Evolutionary conservation across 2,113 vertebrate species (phyloP).

Genomic region (Pipa parva): DNA sequence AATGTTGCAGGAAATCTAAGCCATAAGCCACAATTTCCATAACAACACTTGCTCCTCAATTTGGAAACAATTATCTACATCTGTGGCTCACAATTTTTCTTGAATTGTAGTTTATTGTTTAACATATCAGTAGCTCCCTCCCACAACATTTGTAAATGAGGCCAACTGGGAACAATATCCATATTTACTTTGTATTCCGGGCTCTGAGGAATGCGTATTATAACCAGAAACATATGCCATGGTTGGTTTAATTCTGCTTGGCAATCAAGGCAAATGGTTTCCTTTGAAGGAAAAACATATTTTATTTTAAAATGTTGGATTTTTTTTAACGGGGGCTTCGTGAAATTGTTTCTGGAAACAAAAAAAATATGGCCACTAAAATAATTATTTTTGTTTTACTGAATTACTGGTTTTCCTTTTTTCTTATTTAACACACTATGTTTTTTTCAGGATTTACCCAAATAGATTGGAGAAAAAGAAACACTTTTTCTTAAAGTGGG

Average conservation of each 20-base stretch:
- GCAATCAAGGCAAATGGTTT: constrained; percentile 71
- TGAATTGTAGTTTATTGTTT: constrained; percentile 87
- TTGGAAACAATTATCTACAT: constrained; percentile 90
- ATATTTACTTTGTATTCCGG: constrained; percentile 94
- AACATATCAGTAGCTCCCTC: constrained; percentile 97
- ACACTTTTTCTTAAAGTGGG: too few relatives aligned
- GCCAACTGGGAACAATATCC: constrained; percentile 94
- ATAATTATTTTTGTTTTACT: constrained; percentile 74
- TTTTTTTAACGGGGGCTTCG: constrained; percentile 75
- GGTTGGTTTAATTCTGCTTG: constrained; percentile 79
- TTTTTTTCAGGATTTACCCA: not conserved
- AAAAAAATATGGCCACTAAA: constrained; percentile 64
- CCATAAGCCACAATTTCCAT: constrained; percentile 2
- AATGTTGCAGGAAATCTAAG: constrained; percentile 50
- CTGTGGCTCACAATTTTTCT: constrained; percentile 81
- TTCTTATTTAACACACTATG: constrained; percentile 55
- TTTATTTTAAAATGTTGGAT: constrained; percentile 84
- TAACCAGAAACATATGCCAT: constrained; percentile 91
- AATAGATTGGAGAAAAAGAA: constrained; percentile 44
- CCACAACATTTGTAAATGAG: constrained; percentile 94
- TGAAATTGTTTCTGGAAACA: constrained; percentile 81
- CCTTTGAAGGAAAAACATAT: constrained; percentile 63
- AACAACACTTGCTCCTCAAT: constrained; percentile 56
- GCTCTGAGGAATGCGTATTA: constrained; percentile 77
- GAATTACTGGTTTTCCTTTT: constrained; percentile 70